These are phyloP conservation scores for Bombus difficillimus DNA, from an alignment of 1,140 invertebrate genomes.

Conservation along the genomic window DNA sequence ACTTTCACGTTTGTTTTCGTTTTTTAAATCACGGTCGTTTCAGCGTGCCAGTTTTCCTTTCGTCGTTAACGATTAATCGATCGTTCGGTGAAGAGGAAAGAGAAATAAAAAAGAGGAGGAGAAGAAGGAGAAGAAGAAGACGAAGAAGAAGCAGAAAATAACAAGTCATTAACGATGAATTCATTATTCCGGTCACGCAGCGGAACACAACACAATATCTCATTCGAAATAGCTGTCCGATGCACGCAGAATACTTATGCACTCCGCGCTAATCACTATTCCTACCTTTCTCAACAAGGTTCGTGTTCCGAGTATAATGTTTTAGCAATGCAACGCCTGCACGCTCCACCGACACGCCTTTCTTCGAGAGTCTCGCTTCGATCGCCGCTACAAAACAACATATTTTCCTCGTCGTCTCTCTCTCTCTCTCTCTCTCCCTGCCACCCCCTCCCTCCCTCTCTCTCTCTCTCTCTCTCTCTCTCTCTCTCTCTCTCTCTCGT, in stretches of 20 bases:
- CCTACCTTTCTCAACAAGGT: slow-evolving; percentile 37
- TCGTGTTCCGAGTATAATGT: slow-evolving; percentile 42
- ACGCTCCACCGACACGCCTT: slow-evolving; percentile 57
- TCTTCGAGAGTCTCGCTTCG: slow-evolving; percentile 52
- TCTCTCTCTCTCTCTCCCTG: not conserved
- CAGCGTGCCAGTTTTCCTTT: slow-evolving; percentile 29
- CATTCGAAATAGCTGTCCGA: slow-evolving; percentile 41
- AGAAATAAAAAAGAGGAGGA: not conserved
- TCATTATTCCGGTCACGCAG: slow-evolving; percentile 36
- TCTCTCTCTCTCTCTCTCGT: too few species aligned
- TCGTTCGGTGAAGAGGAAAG: not conserved
- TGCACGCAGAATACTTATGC: slow-evolving; percentile 43
- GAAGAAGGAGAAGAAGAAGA: not conserved
- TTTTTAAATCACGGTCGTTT: slow-evolving; percentile 21
- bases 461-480: not conserved
- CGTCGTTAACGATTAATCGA: slow-evolving; percentile 32
- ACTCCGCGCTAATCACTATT: slow-evolving; percentile 41
- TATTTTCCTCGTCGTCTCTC: not conserved
- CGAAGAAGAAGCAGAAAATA: slow-evolving; percentile 12
- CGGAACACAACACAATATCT: slow-evolving; percentile 50
- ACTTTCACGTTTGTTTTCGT: slow-evolving; percentile 38
- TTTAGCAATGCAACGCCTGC: slow-evolving; percentile 49
- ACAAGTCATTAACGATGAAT: slow-evolving; percentile 40
- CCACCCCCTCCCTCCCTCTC: fast-evolving
- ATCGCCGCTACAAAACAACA: not conserved